These are phyloP conservation scores for Megaustenia siamemsis DNA, from an alignment of 2,888 invertebrate species.

Conservation along the genomic window DNA sequence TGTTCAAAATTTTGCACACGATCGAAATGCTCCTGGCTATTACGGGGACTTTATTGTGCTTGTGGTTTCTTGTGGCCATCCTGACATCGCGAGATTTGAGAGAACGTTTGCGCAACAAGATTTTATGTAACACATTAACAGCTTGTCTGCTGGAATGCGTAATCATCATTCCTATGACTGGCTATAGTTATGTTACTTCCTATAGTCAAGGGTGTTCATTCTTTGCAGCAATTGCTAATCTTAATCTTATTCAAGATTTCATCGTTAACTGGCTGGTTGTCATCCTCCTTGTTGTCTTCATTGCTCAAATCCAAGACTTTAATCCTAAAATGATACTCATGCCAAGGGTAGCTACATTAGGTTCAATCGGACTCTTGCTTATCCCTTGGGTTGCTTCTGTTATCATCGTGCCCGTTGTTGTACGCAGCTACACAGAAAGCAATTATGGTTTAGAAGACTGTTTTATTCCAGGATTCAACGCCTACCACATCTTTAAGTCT, in stretches of 20 bases:
- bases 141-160: not conserved
- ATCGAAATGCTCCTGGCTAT: not conserved
- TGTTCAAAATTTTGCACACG: too few relatives aligned
- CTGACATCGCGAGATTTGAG: not conserved
- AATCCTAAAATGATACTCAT: not conserved
- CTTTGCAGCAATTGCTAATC: not conserved
- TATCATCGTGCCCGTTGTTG: not conserved
- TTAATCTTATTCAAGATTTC: conserved; percentile 16
- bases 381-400: conserved; percentile 27
- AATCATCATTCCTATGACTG: not conserved
- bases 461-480: not conserved
- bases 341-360: not conserved
- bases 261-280: conserved; percentile 32
- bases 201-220: not conserved
- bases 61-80: conserved; percentile 31
- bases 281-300: conserved; percentile 20
- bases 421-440: not conserved
- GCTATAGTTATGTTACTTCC: not conserved
- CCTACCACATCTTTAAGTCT: not conserved
- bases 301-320: conserved; percentile 16
- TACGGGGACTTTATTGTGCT: not conserved
- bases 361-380: not conserved
- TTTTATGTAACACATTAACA: conserved; percentile 2
- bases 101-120: conserved; percentile 20
- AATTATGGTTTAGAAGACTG: not conserved